phyloP scores from a whole-genome alignment of 2,888 invertebrate species.

The Cantharis rustica region DNA sequence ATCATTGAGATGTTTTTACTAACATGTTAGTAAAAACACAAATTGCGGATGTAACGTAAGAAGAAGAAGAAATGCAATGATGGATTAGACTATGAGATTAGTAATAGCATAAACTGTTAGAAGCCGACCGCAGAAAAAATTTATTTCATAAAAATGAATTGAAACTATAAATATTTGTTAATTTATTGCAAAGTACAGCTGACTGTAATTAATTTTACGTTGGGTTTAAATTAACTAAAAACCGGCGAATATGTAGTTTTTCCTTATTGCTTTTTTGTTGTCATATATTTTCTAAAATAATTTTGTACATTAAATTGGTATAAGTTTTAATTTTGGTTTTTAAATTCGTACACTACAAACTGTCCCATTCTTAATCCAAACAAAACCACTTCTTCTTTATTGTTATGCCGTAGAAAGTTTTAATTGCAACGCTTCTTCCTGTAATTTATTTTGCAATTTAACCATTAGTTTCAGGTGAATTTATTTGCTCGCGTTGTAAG shows the following conservation, averaged over 20 bases:
- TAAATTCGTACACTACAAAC: background rate
- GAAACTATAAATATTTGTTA: background rate
- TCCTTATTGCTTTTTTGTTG: background rate
- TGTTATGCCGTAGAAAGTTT: background rate
- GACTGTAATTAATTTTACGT: background rate
- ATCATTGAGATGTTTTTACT: no score
- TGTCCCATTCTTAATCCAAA: background rate
- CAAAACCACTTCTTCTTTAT: background rate
- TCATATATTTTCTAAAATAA: background rate
- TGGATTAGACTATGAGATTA: no score
- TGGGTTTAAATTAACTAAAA: background rate
- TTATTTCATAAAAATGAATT: no score
- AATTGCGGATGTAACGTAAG: no score
- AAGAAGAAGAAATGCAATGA: no score
- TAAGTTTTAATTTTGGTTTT: background rate
- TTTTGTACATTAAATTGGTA: background rate
- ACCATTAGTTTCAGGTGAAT: background rate
- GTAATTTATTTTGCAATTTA: background rate
- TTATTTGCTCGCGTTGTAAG: background rate
- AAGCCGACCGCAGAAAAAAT: no score
- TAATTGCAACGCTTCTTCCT: background rate
- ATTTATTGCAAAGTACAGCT: background rate
- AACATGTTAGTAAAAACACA: no score
- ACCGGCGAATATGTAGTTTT: background rate
- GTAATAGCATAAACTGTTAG: no score